These are phyloP conservation scores for Falco biarmicus DNA, from an alignment of 2,797 vertebrate species.

Conservation along the genomic window DNA sequence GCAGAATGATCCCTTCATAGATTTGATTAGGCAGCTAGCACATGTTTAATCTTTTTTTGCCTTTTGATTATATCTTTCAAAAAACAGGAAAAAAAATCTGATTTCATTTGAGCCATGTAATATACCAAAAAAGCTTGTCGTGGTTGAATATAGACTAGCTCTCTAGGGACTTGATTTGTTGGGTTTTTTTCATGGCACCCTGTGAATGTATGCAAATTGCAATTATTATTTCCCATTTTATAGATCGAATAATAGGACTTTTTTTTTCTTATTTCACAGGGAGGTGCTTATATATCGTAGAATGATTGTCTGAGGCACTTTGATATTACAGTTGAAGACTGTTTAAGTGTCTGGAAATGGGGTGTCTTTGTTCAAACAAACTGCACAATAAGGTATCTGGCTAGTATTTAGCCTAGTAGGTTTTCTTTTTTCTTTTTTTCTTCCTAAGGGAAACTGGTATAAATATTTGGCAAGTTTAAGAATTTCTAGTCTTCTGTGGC, in stretches of 20 bases:
- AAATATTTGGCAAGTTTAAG: not conserved
- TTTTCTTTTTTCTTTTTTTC: not conserved
- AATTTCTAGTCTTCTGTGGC: not conserved
- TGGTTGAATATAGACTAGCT: not conserved
- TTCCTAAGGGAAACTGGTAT: not conserved
- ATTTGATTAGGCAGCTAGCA: conserved; percentile 40
- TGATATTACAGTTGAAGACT: not conserved
- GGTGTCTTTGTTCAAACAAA: conserved; percentile 26
- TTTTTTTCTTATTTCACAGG: not conserved
- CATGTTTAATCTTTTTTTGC: conserved; percentile 25
- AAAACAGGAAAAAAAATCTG: not conserved
- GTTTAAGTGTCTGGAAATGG: not conserved
- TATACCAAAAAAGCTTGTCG: not conserved
- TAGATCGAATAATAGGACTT: not conserved
- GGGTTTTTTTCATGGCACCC: not conserved
- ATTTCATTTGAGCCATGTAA: not conserved
- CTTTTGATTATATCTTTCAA: conserved; percentile 41
- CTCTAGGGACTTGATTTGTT: not conserved
- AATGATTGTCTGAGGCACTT: not conserved
- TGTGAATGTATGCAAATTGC: not conserved
- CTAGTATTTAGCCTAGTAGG: not conserved
- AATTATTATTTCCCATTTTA: conserved; percentile 5
- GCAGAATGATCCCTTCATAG: conserved; percentile 38
- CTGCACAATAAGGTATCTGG: not conserved
- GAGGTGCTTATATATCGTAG: not conserved